Evolutionary conservation across 2,888 invertebrate species (phyloP), one percentile per base, ranked within the genome.

Genomic region (Rhagophthalmus giganteus): DNA sequence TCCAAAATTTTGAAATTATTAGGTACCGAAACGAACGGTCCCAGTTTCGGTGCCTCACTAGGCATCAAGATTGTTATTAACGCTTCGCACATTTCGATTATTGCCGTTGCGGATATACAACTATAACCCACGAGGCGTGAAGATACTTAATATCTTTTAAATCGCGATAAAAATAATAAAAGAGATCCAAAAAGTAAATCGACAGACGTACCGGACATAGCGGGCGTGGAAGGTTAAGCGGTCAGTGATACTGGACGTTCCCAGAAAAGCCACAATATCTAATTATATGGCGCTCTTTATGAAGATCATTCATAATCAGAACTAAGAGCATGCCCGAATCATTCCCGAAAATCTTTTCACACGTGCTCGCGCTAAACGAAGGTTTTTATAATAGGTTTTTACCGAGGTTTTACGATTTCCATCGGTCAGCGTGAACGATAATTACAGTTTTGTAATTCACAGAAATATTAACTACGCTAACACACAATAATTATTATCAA

Each of bases 91-190:
- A 30, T 33, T 27, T 14, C 13, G 30, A 32, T 38, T 46, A 38
- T 39, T 40, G 24, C 25, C 24, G 53, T 42, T 51, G 28, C 51
- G 47, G 39, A 49, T 57, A 59, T 60, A 61, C n/a, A n/a, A n/a
- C n/a, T n/a, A n/a, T n/a, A n/a, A n/a, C n/a, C n/a, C n/a, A n/a
- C n/a, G n/a, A n/a, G n/a, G n/a, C n/a, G n/a, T n/a, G n/a, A n/a
- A n/a, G 54, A 57, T 53, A 59, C 62, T 61, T 67, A 65, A 66
- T 66, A 62, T 61, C 60, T 65, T 68, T 65, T 67, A 68, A 67
- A 67, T 67, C 64, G 61, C 61, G 57, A 62, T 62, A 57, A 62
- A 63, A 66, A 64, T 62, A 65, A 65, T 58, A 65, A 65, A 62
- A 61, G 12, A 40, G 28, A 40, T 30, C 31, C 49, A 49, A 49